phyloP scores from a whole-genome alignment of 2,797 vertebrate genomes.

The Synanceia verrucosa region DNA sequence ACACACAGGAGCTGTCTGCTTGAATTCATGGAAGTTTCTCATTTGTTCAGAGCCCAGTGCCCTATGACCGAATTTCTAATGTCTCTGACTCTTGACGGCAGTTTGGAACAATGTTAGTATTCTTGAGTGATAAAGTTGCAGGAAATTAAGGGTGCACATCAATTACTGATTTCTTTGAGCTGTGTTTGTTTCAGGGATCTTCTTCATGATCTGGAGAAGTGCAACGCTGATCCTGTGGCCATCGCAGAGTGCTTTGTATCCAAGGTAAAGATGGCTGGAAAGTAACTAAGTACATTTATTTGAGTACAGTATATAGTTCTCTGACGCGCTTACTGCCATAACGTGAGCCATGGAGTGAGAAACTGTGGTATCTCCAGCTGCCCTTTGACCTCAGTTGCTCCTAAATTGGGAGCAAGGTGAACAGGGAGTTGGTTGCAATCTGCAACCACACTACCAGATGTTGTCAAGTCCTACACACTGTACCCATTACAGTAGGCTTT shows the following conservation, averaged over 20 bases:
- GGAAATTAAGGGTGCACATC: not conserved
- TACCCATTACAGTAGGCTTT: not conserved
- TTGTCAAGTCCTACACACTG: too few species aligned
- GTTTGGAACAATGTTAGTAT: conserved; percentile 43
- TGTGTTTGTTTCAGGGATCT: conserved; percentile 86
- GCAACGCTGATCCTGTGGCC: conserved; percentile 94
- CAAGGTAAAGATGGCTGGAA: conserved; percentile 85
- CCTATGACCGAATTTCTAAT: conserved; percentile 42
- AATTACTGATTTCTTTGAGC: conserved; percentile 6
- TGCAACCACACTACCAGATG: too few species aligned
- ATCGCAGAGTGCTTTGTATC: conserved; percentile 98
- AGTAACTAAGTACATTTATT: not conserved
- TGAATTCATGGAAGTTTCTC: conserved; percentile 76
- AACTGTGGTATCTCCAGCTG: too few species aligned
- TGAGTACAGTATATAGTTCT: not conserved
- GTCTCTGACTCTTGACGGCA: conserved; percentile 34
- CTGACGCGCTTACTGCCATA: too few species aligned
- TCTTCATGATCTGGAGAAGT: conserved; percentile 94
- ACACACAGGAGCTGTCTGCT: conserved; percentile 38
- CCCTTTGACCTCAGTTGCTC: too few species aligned
- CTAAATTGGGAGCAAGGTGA: too few species aligned
- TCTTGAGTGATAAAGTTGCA: not conserved
- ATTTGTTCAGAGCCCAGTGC: conserved; percentile 48
- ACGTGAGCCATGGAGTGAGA: too few species aligned
- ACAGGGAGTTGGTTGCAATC: too few species aligned